phyloP scores from a whole-genome alignment of 2,888 invertebrate genomes.

The Halocaridina rubra region DNA sequence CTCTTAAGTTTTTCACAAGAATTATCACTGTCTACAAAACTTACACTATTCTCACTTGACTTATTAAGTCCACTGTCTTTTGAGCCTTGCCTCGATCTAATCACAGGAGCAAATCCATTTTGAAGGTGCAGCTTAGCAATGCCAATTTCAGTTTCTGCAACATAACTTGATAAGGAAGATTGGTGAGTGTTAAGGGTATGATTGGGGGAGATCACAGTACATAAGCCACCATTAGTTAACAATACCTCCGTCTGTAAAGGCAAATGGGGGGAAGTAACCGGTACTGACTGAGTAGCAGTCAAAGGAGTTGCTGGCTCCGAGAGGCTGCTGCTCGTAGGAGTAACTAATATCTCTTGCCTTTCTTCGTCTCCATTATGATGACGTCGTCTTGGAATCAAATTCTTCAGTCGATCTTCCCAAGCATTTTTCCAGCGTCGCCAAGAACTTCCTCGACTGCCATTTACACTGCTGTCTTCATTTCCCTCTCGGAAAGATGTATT shows the following conservation, averaged over 20 bases:
- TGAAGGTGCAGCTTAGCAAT: slow-evolving; percentile 58
- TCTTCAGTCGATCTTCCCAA: slow-evolving; percentile 41
- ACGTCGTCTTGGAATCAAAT: slow-evolving; percentile 37
- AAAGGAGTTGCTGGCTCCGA: slow-evolving; percentile 58
- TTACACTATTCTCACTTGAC: slow-evolving; percentile 59
- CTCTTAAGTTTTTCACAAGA: slow-evolving; percentile 52
- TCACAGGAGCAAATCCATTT: slow-evolving; percentile 48
- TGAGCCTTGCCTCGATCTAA: slow-evolving; percentile 54
- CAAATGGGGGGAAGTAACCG: slow-evolving; percentile 31
- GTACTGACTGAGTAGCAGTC: slow-evolving; percentile 38
- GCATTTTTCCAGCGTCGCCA: slow-evolving; percentile 47
- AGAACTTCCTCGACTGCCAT: slow-evolving; percentile 34
- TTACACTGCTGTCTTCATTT: slow-evolving; percentile 10
- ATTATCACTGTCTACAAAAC: slow-evolving; percentile 57
- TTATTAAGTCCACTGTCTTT: slow-evolving; percentile 61
- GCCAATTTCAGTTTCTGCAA: slow-evolving; percentile 59
- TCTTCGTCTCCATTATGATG: slow-evolving; percentile 51
- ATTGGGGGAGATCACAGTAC: slow-evolving; percentile 49
- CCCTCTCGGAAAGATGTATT: slow-evolving; percentile 42
- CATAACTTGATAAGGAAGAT: slow-evolving; percentile 32
- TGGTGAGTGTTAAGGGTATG: slow-evolving; percentile 42
- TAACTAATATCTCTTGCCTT: slow-evolving; percentile 43
- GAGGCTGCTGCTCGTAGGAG: slow-evolving; percentile 50
- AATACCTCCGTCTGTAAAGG: slow-evolving; percentile 49
- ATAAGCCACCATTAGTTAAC: slow-evolving; percentile 47